Evolutionary conservation across 2,113 vertebrate species (phyloP).

Genomic region (Paracanthobrama guichenoti): DNA sequence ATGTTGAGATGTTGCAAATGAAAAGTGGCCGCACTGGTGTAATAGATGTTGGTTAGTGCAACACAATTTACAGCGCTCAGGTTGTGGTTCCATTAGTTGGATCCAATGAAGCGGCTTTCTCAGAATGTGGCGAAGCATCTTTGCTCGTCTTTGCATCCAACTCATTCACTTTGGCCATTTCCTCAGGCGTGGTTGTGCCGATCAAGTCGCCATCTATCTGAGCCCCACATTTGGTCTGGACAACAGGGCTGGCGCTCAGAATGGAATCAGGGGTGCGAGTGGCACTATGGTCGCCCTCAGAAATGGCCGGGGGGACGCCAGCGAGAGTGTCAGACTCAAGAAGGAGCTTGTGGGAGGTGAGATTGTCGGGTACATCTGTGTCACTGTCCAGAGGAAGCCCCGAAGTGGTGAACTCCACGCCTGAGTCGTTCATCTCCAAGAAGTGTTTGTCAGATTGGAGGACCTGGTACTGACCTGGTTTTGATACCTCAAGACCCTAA

Average conservation of each 20-base stretch:
- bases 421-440: conserved; percentile 75
- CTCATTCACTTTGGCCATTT: conserved; percentile 49
- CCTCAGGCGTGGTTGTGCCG: conserved; percentile 49
- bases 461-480: conserved; percentile 70
- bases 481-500: conserved; percentile 74
- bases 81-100: conserved; percentile 30
- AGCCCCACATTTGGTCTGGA: conserved; percentile 49
- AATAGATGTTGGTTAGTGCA: neutral
- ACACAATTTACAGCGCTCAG: conserved; percentile 6
- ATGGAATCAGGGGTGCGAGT: conserved; percentile 67
- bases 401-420: conserved; percentile 67
- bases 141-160: conserved; percentile 42
- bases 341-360: conserved; percentile 68
- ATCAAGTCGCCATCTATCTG: conserved; percentile 58
- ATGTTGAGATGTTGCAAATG: neutral
- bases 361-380: conserved; percentile 65
- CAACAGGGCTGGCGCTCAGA: conserved; percentile 63
- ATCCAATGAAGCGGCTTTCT: conserved; percentile 17
- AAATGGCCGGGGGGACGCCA: conserved; percentile 50
- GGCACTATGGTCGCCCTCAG: conserved; percentile 56
- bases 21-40: conserved; percentile 1
- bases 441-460: conserved; percentile 66
- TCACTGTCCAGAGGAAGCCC: conserved; percentile 73
- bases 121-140: conserved; percentile 3
- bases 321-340: conserved; percentile 63